These are phyloP conservation scores for Alouatta palliata DNA, from an alignment of 2,113 vertebrate genomes.

Conservation along the genomic window DNA sequence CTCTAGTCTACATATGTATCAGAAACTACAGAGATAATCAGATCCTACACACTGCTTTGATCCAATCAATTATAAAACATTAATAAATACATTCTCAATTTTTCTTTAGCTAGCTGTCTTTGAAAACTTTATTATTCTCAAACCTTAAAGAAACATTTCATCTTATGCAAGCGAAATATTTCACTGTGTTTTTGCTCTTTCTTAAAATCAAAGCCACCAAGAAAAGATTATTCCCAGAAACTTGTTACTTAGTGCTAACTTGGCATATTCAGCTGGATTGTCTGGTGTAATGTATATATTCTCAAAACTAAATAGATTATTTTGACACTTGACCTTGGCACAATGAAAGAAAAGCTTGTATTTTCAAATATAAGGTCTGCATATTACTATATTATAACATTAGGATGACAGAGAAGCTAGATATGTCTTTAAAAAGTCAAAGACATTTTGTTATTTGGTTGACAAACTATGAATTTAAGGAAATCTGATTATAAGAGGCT, in stretches of 20 bases:
- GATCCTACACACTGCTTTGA: neutral
- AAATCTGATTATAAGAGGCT: neutral
- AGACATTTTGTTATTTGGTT: constrained; percentile 34
- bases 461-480: neutral
- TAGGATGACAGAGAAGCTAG: constrained; percentile 20
- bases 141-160: constrained; percentile 38
- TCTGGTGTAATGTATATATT: constrained; percentile 46
- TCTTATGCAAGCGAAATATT: constrained; percentile 27
- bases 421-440: neutral
- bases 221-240: constrained; percentile 59
- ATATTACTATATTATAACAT: constrained; percentile 8
- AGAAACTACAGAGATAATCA: neutral
- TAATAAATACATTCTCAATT: neutral
- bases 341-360: constrained; percentile 44
- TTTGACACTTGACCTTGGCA: constrained; percentile 60
- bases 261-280: constrained; percentile 62
- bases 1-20: neutral
- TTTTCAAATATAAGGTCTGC: constrained; percentile 57
- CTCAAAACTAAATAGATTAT: constrained; percentile 62
- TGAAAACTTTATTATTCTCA: constrained; percentile 24
- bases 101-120: constrained; percentile 20
- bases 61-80: neutral
- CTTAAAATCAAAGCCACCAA: constrained; percentile 60
- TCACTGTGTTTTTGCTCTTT: constrained; percentile 69
- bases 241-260: constrained; percentile 64